A percentile compares a stretch with the other conserved stretches of the same genome.
Conservation (phyloP, 2,797 vertebrate genomes). For the Falco berigora region DNA sequence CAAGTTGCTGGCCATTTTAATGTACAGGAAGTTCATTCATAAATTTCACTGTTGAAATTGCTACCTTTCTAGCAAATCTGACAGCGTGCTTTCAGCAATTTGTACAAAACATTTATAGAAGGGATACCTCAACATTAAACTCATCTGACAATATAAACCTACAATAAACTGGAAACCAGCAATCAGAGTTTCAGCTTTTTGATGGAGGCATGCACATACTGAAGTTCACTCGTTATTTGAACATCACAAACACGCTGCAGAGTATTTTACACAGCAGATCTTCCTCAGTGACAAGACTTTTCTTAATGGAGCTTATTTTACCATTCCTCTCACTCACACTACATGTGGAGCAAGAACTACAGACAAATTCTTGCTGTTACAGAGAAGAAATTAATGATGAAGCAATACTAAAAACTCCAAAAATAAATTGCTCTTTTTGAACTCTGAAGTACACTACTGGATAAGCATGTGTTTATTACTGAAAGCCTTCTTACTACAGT, state of each 20-base stretch:
- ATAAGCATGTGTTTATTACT: neutral
- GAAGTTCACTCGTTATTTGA: neutral
- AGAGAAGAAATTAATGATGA: neutral
- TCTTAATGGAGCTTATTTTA: neutral
- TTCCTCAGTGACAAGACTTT: neutral
- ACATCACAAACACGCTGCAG: neutral
- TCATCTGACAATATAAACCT: neutral
- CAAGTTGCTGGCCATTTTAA: neutral
- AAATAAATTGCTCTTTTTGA: neutral
- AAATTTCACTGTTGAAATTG: neutral
- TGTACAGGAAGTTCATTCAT: neutral
- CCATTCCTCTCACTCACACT: neutral
- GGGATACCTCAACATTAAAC: neutral
- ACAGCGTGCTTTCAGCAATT: neutral
- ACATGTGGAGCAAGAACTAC: neutral
- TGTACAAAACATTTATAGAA: neutral
- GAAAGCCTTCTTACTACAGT: neutral
- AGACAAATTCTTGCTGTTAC: neutral
- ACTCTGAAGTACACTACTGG: neutral
- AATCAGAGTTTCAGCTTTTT: neutral
- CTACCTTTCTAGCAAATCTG: neutral
- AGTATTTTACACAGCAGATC: neutral
- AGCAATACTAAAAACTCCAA: neutral
- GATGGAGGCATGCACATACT: neutral
- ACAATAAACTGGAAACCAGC: neutral